Evolutionary conservation across 2,797 vertebrate genomes (phyloP), one percentile per base, ranked within the genome.

Genomic region (Chloroceryle amazona): DNA sequence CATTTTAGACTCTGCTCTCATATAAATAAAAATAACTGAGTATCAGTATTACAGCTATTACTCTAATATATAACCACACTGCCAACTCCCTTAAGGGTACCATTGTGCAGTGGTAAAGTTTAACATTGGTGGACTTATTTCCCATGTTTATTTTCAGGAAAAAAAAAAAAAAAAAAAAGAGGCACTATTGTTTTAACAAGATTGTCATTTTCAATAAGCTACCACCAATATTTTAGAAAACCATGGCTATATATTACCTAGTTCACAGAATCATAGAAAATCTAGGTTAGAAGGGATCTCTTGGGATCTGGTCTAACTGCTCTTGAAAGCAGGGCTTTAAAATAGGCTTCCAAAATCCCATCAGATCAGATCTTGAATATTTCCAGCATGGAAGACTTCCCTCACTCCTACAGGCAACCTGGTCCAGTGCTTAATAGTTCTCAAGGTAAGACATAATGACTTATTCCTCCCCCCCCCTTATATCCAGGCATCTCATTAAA

Each of bases 251-350:
- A 22, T 11, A 39, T 35, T 26, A 74, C 41, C 44, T 61, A 94
- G 16, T 67, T 85, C 72, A 86, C 13, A 79, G 52, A 86, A 79
- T 23, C 31, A 71, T 3, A 80, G 22, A 49, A 79, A 65, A 93
- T 67, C 79, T 78, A 67, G 46, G 44, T 42, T 87, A 75, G 60
- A 89, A 84, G 31, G 25, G 28, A 88, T 47, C 60, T 81, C 82
- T 82, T 23, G 85, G 91, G 72, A 91, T 22, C 67, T 61, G 12
- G 26, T 71, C 33, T 51, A 88, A 78, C 51, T 31, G 9, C 14
- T 89, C 39, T 37, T 66, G 28, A 92, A 91, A 95, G n/a, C 9
- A 73, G 31, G 51, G 21, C 54, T 92, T 91, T 46, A 81, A 91
- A 85, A 76, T 15, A 73, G 58, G 55, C 81, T 87, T 89, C 81